Conservation (phyloP, 2,797 vertebrate species). For the Caiman crocodilus region DNA sequence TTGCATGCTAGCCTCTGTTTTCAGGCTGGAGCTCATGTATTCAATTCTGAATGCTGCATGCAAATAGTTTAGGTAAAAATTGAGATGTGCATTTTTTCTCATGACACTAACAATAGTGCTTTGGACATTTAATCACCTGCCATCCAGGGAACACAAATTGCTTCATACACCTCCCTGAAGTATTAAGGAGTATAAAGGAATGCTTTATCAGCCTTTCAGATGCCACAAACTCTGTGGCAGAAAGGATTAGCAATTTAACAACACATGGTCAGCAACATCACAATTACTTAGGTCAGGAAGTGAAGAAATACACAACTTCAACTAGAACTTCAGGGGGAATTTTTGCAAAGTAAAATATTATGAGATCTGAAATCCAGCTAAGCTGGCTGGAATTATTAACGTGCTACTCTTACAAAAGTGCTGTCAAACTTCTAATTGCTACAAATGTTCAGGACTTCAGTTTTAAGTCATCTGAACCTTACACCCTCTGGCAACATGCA, state of each 20-base stretch:
- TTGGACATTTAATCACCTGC: not conserved
- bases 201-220: not conserved
- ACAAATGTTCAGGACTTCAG: not conserved
- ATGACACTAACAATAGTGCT: not conserved
- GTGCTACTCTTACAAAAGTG: not conserved
- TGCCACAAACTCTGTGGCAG: not conserved
- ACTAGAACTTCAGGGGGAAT: not conserved
- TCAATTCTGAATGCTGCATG: rapidly evolving
- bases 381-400: not conserved
- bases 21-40: not conserved
- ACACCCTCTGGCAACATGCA: not conserved
- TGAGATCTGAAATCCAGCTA: not conserved
- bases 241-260: not conserved
- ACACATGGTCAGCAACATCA: not conserved
- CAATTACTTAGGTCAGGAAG: constrained; percentile 28
- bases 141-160: rapidly evolving
- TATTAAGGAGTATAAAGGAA: not conserved
- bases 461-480: not conserved
- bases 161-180: not conserved
- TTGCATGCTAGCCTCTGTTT: not conserved
- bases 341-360: not conserved
- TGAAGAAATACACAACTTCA: not conserved
- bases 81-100: rapidly evolving
- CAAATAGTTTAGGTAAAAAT: not conserved
- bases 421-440: not conserved